Evolutionary conservation across 92 coral and sea anemone genomes (phyloP), one percentile per base, ranked within the genome.

Genomic region (Heliopora coerulea): DNA sequence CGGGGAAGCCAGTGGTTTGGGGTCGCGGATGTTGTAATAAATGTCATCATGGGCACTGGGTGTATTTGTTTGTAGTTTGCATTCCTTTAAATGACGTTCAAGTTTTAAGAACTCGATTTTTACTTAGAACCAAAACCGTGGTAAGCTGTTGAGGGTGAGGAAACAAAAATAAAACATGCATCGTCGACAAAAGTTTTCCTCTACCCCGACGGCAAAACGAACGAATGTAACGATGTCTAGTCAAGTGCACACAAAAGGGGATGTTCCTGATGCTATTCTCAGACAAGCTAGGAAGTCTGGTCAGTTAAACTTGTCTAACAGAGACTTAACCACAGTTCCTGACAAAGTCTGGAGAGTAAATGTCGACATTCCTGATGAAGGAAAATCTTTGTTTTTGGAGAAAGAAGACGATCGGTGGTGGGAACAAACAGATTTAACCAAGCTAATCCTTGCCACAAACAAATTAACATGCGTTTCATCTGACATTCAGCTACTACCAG

Each of bases 261-360:
- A 73, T 76, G 89, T 95, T 1, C 89, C 99, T 0, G 99, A 90
- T 3, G 87, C 91, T 18, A 44, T 95, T 32, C 79, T 95, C 48
- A 85, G 86, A 9, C 99, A 95, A 56, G 97, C 96, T 32, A 84
- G 99, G 44, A 83, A 87, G 62, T 87, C 91, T 61, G 99, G 99
- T 6, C 99, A 95, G 67, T 62, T 95, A 46, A 95, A 95, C 75
- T 76, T 95, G 66, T 88, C 96, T 41, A 86, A 83, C 72, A 80
- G 99, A 66, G 88, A 88, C 14, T 72, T 95, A 35, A 65, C 74
- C 15, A 79, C 62, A 32, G 87, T 95, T 20, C 97, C 99, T 9
- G 88, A 83, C 1, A 95, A 95, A 79, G 91, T 95, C n/a, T 95
- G 97, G 96, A 83, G 82, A 54, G 81, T 95, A 17, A 95, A 95